A percentile compares a stretch with the other conserved stretches of the same genome.
Conservation (phyloP, 2,888 invertebrate species). For the Tetrapedia diversipes region DNA sequence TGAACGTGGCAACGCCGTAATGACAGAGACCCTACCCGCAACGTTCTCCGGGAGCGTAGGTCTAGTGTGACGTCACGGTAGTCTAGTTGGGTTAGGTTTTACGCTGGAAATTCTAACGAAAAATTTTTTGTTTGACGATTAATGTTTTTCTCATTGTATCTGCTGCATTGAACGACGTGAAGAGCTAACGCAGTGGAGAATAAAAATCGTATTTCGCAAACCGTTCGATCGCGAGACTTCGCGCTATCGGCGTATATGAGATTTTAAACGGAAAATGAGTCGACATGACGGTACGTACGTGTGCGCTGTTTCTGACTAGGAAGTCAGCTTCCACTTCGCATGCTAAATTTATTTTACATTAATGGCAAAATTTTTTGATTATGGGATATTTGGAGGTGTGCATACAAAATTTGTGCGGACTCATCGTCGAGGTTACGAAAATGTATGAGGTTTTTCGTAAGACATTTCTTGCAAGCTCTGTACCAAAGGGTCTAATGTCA, state of each 20-base stretch:
- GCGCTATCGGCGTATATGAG: slow-evolving; percentile 81
- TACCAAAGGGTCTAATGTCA: slow-evolving; percentile 77
- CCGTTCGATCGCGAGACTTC: slow-evolving; percentile 77
- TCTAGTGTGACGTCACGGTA: slow-evolving; percentile 83
- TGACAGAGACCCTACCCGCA: slow-evolving; percentile 55
- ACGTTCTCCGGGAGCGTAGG: slow-evolving; percentile 71
- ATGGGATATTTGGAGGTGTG: slow-evolving; percentile 17
- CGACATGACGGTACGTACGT: slow-evolving; percentile 95
- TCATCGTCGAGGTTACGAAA: slow-evolving; percentile 50
- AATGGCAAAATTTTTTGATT: slow-evolving; percentile 16
- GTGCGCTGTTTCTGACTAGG: slow-evolving; percentile 59
- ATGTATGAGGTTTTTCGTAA: slow-evolving; percentile 53
- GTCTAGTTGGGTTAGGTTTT: slow-evolving; percentile 90
- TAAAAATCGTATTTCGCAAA: slow-evolving; percentile 68
- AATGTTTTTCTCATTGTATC: slow-evolving; percentile 85
- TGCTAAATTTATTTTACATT: slow-evolving; percentile 24
- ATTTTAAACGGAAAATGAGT: slow-evolving; percentile 89
- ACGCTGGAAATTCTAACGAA: slow-evolving; percentile 87
- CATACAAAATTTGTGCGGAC: slow-evolving; percentile 33
- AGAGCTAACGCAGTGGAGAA: slow-evolving; percentile 76
- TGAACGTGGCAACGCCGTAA: slow-evolving; percentile 51
- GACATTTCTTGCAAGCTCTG: slow-evolving; percentile 62
- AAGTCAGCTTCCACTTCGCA: slow-evolving; percentile 60
- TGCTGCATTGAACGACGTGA: slow-evolving; percentile 85
- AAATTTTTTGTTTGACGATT: slow-evolving; percentile 87